A percentile compares a stretch with the other conserved stretches of the same genome.
These are phyloP conservation scores for Artibeus jamaicensis DNA, from an alignment of 2,797 vertebrate genomes.

Conservation along the genomic window DNA sequence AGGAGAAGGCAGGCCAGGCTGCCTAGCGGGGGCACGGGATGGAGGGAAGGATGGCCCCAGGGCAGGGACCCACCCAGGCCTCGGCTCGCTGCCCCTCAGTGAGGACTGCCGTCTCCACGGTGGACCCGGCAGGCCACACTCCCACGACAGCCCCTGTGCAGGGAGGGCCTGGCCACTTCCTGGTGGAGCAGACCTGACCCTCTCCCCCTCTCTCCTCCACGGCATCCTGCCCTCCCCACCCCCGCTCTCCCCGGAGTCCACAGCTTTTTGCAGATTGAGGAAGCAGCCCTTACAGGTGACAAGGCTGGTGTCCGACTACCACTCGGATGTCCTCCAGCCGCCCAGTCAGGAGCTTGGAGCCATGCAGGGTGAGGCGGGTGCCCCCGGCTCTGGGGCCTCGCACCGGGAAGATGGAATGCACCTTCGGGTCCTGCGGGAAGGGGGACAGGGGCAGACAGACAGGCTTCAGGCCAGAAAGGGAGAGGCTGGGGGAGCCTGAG, in stretches of 20 bases:
- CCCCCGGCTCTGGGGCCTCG: constrained; percentile 95
- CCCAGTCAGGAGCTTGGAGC: constrained; percentile 92
- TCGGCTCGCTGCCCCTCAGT: background rate
- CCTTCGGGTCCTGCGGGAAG: constrained; percentile 88
- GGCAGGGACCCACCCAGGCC: background rate
- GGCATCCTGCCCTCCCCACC: background rate
- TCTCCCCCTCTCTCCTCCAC: no score
- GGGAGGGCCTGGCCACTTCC: background rate
- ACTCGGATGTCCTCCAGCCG: constrained; percentile 88
- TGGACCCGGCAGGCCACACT: background rate
- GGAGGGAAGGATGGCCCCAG: rapidly evolving
- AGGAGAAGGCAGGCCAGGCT: background rate
- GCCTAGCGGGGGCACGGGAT: background rate
- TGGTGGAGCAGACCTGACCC: background rate
- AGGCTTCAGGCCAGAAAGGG: background rate
- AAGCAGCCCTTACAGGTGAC: constrained; percentile 88
- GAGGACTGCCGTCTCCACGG: background rate
- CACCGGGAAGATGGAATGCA: constrained; percentile 89
- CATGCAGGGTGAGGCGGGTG: constrained; percentile 90
- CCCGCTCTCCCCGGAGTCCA: background rate
- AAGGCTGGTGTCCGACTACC: constrained; percentile 90
- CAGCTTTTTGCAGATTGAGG: background rate
- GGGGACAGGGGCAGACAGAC: background rate
- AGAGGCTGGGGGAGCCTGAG: background rate
- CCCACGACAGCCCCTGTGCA: background rate